Percentiles rank a stretch among this genome's conserved stretches.
Evolutionary conservation across 2,888 invertebrate species (phyloP).

Genomic region (Nymphalis polychloros): DNA sequence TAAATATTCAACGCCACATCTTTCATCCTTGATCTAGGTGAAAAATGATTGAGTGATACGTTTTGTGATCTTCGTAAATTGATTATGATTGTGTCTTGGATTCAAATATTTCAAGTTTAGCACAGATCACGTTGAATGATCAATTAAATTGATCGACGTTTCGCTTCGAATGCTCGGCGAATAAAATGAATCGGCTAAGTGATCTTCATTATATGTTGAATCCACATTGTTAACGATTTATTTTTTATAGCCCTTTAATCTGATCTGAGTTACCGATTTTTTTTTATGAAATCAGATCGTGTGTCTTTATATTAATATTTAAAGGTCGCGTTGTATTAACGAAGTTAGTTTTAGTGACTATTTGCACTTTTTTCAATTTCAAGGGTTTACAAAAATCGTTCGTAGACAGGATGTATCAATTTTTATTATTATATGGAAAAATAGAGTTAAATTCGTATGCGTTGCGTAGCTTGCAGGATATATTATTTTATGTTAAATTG

Average conservation of each 20-base stretch:
- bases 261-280: slow-evolving; percentile 1
- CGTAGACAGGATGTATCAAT: too few relatives aligned
- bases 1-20: background rate
- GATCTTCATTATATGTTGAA: slow-evolving; percentile 38
- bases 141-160: slow-evolving; percentile 75
- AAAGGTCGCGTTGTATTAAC: background rate
- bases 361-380: too few relatives aligned
- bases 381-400: too few relatives aligned
- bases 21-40: slow-evolving; percentile 26
- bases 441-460: too few relatives aligned
- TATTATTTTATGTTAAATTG: too few relatives aligned
- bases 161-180: slow-evolving; percentile 47
- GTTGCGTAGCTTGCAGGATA: too few relatives aligned
- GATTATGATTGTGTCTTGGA: slow-evolving; percentile 67
- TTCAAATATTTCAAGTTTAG: slow-evolving; percentile 69
- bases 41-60: slow-evolving; percentile 64
- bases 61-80: slow-evolving; percentile 68
- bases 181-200: slow-evolving; percentile 42
- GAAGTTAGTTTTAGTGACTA: too few relatives aligned
- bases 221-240: slow-evolving; percentile 40
- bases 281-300: background rate
- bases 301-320: slow-evolving; percentile 5
- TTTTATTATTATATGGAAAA: too few relatives aligned
- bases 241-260: slow-evolving; percentile 17
- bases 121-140: slow-evolving; percentile 65